phyloP scores from a whole-genome alignment of 2,113 vertebrate species.

The Arizona elegans region DNA sequence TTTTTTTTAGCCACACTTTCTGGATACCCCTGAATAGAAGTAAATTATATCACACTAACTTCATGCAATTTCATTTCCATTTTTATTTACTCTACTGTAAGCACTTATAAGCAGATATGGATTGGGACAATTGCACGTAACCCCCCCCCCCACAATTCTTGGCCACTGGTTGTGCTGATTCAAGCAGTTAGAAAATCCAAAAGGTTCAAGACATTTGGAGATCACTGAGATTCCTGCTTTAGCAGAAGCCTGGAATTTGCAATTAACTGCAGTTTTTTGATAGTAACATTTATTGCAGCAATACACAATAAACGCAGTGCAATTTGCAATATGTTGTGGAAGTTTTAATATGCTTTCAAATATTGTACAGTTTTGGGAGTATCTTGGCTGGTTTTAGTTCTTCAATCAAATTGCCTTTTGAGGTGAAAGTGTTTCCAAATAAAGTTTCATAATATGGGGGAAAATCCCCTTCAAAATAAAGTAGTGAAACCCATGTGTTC shows the following conservation, averaged over 20 bases:
- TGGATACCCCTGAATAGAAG: not conserved
- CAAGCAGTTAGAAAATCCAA: not conserved
- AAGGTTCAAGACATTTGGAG: not conserved
- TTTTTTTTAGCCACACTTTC: not conserved
- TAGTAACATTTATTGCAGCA: not conserved
- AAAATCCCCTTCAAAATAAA: conserved; percentile 40
- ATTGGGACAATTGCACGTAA: not conserved
- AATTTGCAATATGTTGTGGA: not conserved
- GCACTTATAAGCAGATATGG: not conserved
- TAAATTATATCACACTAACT: not conserved
- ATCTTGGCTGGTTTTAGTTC: conserved; percentile 33
- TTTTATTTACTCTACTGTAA: not conserved
- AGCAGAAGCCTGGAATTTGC: not conserved
- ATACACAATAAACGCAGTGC: not conserved
- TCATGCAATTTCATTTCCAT: not conserved
- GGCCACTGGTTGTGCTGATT: not conserved
- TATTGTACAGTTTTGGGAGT: not conserved
- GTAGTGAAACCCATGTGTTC: conserved; percentile 67
- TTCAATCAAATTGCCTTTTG: conserved; percentile 25
- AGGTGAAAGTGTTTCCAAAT: conserved; percentile 41
- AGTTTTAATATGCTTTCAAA: conserved; percentile 21
- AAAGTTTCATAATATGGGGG: conserved; percentile 49
- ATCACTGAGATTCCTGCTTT: too few relatives aligned
- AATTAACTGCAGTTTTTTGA: not conserved
- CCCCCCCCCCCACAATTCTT: not conserved